Percentiles rank a stretch among this genome's conserved stretches.
Evolutionary conservation across 2,888 invertebrate species (phyloP).

Genomic region (Andrena trimmerana): DNA sequence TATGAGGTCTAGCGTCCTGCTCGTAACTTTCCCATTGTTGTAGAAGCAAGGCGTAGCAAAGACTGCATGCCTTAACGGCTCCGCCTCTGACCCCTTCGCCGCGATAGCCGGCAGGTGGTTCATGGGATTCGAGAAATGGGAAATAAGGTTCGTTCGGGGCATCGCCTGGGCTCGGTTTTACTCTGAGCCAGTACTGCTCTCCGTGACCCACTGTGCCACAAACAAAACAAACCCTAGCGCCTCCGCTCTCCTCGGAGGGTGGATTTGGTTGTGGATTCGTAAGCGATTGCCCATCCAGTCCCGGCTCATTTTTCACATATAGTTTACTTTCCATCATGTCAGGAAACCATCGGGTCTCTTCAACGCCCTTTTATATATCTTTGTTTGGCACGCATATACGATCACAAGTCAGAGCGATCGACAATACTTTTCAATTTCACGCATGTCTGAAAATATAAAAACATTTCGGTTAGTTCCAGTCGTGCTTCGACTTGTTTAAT

Average conservation of each 20-base stretch:
- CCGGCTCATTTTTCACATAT: slow-evolving; percentile 90
- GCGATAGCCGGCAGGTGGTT: slow-evolving; percentile 92
- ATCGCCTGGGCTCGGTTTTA: slow-evolving; percentile 89
- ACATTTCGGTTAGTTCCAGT: neutral
- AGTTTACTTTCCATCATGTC: slow-evolving; percentile 88
- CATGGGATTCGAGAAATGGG: slow-evolving; percentile 96
- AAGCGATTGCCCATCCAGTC: slow-evolving; percentile 85
- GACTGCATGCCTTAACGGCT: slow-evolving; percentile 91
- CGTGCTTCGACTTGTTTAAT: neutral
- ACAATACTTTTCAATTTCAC: slow-evolving; percentile 60
- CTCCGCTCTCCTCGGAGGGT: slow-evolving; percentile 73
- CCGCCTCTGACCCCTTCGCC: slow-evolving; percentile 82
- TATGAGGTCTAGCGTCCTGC: slow-evolving; percentile 93
- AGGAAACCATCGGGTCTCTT: slow-evolving; percentile 81
- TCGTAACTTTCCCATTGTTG: slow-evolving; percentile 98
- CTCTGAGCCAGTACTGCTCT: slow-evolving; percentile 88
- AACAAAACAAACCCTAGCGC: slow-evolving; percentile 87
- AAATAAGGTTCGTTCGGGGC: slow-evolving; percentile 92
- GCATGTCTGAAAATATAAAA: slow-evolving; percentile 69
- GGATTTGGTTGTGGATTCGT: slow-evolving; percentile 75
- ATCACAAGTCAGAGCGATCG: slow-evolving; percentile 68
- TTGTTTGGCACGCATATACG: slow-evolving; percentile 71
- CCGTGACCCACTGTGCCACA: slow-evolving; percentile 91
- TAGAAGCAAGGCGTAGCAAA: slow-evolving; percentile 94
- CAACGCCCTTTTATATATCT: slow-evolving; percentile 70